A percentile compares a stretch with the other conserved stretches of the same genome.
phyloP scores from a whole-genome alignment of 1,140 invertebrate species.

The Panagrolaimus sp. region DNA sequence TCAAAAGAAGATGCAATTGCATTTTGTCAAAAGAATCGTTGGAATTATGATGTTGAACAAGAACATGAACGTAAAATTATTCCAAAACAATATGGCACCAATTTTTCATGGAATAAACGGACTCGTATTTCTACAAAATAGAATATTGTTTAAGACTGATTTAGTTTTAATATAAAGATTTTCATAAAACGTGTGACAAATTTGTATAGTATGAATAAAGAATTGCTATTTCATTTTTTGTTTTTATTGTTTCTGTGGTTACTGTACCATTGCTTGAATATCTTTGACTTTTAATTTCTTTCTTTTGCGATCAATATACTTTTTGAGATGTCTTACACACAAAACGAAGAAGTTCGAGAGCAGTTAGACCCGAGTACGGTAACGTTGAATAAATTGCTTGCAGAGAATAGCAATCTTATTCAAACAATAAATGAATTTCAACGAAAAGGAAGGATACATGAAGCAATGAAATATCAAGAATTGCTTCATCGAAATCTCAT shows the following conservation, averaged over 20 bases:
- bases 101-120: constrained; percentile 92
- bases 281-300: background rate
- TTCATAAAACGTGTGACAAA: too few relatives aligned
- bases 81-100: constrained; percentile 81
- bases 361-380: constrained; percentile 22
- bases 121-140: constrained; percentile 90
- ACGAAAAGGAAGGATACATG: constrained; percentile 32
- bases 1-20: constrained; percentile 78
- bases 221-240: too few relatives aligned
- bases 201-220: too few relatives aligned
- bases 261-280: background rate
- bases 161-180: too few relatives aligned
- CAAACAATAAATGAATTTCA: constrained; percentile 54
- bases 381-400: constrained; percentile 46
- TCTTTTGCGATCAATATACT: background rate
- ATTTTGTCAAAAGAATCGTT: constrained; percentile 91
- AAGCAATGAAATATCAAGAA: constrained; percentile 49
- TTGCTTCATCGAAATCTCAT: constrained; percentile 52
- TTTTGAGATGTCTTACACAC: constrained; percentile 29
- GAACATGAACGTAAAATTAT: constrained; percentile 66
- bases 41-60: constrained; percentile 76
- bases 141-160: constrained; percentile 38
- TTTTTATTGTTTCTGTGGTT: too few relatives aligned
- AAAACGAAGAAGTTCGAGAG: constrained; percentile 21
- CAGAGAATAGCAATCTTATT: constrained; percentile 57